phyloP scores from a whole-genome alignment of 1,140 invertebrate species.

The Microplitis mediator region DNA sequence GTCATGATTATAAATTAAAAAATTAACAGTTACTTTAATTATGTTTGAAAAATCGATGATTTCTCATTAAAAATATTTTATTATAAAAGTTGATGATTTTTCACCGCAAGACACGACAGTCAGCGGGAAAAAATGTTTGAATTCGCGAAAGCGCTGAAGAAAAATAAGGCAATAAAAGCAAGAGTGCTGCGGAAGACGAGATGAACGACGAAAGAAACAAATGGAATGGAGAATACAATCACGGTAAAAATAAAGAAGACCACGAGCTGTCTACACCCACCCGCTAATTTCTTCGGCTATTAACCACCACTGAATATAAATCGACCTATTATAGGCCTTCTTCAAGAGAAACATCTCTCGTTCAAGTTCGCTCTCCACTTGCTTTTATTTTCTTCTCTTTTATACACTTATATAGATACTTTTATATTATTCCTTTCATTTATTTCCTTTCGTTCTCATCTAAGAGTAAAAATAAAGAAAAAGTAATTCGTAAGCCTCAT shows the following conservation, averaged over 20 bases:
- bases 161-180: background rate
- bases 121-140: too few relatives aligned
- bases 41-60: too few relatives aligned
- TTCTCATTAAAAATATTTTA: too few relatives aligned
- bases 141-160: background rate
- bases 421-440: slow-evolving; percentile 8
- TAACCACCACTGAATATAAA: slow-evolving; percentile 46
- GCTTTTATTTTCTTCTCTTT: background rate
- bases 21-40: too few relatives aligned
- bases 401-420: background rate
- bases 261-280: slow-evolving; percentile 38
- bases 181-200: background rate
- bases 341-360: slow-evolving; percentile 19
- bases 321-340: slow-evolving; percentile 39
- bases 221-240: slow-evolving; percentile 16
- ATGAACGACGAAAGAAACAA: background rate
- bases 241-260: slow-evolving; percentile 20
- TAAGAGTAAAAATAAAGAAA: too few relatives aligned
- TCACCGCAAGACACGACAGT: too few relatives aligned
- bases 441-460: too few relatives aligned
- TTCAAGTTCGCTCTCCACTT: background rate
- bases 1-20: too few relatives aligned
- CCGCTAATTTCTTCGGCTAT: slow-evolving; percentile 46
- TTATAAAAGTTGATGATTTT: too few relatives aligned
- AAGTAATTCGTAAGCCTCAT: too few relatives aligned